phyloP scores from a whole-genome alignment of 2,113 vertebrate species.

The Aphelocoma coerulescens region DNA sequence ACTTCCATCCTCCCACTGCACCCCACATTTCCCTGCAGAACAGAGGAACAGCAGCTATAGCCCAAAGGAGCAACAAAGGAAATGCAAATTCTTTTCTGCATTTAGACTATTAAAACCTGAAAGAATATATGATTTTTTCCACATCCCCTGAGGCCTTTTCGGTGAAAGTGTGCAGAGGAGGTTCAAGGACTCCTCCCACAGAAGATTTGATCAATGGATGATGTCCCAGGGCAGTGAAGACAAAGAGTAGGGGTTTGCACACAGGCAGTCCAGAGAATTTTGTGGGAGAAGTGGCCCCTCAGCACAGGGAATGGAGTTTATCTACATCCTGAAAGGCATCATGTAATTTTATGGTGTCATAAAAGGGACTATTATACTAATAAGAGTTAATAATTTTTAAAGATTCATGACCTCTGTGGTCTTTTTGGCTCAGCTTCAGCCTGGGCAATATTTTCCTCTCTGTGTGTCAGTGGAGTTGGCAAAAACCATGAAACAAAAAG shows the following conservation, averaged over 20 bases:
- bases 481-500: not conserved
- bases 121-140: not conserved
- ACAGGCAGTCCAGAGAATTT: not conserved
- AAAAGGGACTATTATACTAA: conserved; percentile 59
- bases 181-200: not conserved
- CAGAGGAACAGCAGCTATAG: not conserved
- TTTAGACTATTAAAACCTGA: not conserved
- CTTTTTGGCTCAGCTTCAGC: conserved; percentile 45
- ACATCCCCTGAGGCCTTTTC: not conserved
- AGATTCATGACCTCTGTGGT: conserved; percentile 49
- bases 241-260: not conserved
- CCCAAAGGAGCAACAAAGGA: conserved; percentile 9
- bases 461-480: not conserved
- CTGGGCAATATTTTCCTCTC: not conserved
- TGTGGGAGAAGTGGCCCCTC: not conserved
- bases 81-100: not conserved
- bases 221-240: not conserved
- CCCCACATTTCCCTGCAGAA: not conserved
- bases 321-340: conserved; percentile 29
- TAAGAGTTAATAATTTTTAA: conserved; percentile 53
- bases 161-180: not conserved
- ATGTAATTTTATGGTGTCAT: conserved; percentile 47
- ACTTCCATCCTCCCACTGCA: not conserved
- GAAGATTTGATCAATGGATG: not conserved
- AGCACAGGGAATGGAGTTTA: not conserved